Percentiles rank a stretch among this genome's conserved stretches.
Conservation (phyloP, 2,113 vertebrate genomes). For the Lutjanus erythropterus region DNA sequence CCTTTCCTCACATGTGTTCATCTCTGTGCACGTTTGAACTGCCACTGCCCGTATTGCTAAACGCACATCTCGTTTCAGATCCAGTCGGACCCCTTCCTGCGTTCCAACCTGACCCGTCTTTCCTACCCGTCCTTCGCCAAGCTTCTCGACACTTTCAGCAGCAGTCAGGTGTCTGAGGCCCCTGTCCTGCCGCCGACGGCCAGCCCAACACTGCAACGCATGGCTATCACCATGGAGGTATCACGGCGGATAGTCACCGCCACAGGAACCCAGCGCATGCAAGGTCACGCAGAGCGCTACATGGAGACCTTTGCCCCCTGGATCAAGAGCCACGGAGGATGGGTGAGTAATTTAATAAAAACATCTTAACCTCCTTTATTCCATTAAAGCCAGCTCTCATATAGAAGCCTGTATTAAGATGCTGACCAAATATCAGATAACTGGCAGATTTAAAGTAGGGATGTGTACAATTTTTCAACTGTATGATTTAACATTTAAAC, state of each 20-base stretch:
- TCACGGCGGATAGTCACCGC: slow-evolving; percentile 83
- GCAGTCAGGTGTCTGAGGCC: slow-evolving; percentile 6
- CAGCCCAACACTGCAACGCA: slow-evolving; percentile 80
- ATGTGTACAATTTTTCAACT: no score
- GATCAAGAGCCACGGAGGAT: slow-evolving; percentile 84
- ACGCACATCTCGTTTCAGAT: slow-evolving; percentile 66
- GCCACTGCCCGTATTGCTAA: background rate
- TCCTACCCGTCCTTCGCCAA: slow-evolving; percentile 82
- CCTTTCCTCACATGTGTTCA: background rate
- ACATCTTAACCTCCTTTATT: background rate
- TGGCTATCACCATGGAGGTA: slow-evolving; percentile 85
- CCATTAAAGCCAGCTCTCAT: background rate
- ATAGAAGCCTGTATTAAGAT: background rate
- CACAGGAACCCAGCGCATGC: slow-evolving; percentile 79
- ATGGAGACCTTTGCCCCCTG: slow-evolving; percentile 84
- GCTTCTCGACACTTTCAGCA: slow-evolving; percentile 75
- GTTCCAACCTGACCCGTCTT: slow-evolving; percentile 69
- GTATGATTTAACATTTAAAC: no score
- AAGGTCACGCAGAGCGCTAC: slow-evolving; percentile 79
- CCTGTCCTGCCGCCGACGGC: slow-evolving; percentile 9
- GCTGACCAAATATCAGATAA: background rate
- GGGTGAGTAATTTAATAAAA: slow-evolving; percentile 72
- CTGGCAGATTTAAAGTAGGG: no score
- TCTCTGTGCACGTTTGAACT: background rate
- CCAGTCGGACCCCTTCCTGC: slow-evolving; percentile 74